These are phyloP conservation scores for Rousettus madagascariensis DNA, from an alignment of 2,797 vertebrate species.

Conservation along the genomic window DNA sequence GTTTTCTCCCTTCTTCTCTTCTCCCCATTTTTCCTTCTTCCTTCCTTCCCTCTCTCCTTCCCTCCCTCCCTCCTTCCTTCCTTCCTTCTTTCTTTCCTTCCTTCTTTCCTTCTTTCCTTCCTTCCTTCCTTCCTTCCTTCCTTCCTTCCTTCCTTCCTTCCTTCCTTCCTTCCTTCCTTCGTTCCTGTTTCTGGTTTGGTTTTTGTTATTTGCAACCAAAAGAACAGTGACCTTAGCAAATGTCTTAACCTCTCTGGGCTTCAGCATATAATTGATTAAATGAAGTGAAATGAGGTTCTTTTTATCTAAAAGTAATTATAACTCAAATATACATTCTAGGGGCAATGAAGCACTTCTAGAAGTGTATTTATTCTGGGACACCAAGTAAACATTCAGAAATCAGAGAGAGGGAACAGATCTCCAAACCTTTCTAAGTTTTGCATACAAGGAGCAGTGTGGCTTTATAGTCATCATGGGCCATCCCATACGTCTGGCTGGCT, in stretches of 20 bases:
- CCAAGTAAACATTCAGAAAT: not conserved
- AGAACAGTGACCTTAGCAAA: not conserved
- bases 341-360: not conserved
- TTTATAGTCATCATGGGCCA: fast-evolving
- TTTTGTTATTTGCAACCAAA: not conserved
- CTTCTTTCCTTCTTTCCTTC: too few relatives aligned
- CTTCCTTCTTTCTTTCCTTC: not conserved
- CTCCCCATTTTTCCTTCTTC: too few relatives aligned
- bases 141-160: not conserved
- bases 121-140: fast-evolving
- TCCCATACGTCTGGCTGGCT: not conserved
- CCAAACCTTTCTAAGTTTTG: not conserved
- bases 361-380: not conserved
- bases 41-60: too few relatives aligned
- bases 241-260: not conserved
- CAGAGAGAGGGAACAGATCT: not conserved
- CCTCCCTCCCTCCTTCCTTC: not conserved
- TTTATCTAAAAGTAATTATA: not conserved
- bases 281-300: not conserved
- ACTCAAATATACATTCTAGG: not conserved
- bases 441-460: not conserved
- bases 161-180: too few relatives aligned
- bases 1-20: not conserved
- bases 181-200: not conserved
- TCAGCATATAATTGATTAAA: not conserved